Evolutionary conservation across 2,888 invertebrate species (phyloP), one percentile per base, ranked within the genome.

Genomic region (Melanophora roralis): DNA sequence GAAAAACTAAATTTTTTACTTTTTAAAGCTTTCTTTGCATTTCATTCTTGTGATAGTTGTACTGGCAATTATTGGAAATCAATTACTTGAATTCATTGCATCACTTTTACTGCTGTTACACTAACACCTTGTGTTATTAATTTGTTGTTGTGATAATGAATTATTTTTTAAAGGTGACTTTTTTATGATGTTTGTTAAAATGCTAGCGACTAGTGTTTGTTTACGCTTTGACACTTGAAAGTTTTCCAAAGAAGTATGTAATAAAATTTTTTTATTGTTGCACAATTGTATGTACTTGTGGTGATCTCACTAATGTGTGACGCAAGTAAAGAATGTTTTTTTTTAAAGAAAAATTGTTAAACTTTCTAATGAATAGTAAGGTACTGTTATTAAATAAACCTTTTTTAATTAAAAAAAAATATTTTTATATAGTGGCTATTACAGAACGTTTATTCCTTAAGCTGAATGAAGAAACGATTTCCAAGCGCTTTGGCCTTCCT

Each of bases 291-390:
- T 11, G 9, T 16, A 45, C 1, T 55, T 51, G 53, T 36, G 72
- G 36, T 72, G 72, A 72, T 72, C 72, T 72, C 72, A 72, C 36
- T 45, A 55, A 2, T 11, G 23, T 62, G 45, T 64, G 62, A 62
- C 62, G 62, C 53, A 72, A 72, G 8, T 2, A 49, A 21, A 19
- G 27, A 53, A 40, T 49, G 9, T 32, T 19, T 40, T 53, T 68
- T 68, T 59, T 23, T 19, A 45, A 4, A 43, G 45, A 45, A 51
- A 43, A 43, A 11, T 51, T 45, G 27, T 51, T 34, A 53, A 64
- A 55, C 27, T 55, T 64, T 72, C 34, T 14, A 11, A n/a, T n/a
- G n/a, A n/a, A n/a, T n/a, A n/a, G n/a, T n/a, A n/a, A n/a, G 8
- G 8, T 6, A 34, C 8, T 34, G 34, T 34, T 34, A 34, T 34